A percentile compares a stretch with the other conserved stretches of the same genome.
Conservation (phyloP, 2,888 invertebrate genomes). For the Neoscelio sp. region DNA sequence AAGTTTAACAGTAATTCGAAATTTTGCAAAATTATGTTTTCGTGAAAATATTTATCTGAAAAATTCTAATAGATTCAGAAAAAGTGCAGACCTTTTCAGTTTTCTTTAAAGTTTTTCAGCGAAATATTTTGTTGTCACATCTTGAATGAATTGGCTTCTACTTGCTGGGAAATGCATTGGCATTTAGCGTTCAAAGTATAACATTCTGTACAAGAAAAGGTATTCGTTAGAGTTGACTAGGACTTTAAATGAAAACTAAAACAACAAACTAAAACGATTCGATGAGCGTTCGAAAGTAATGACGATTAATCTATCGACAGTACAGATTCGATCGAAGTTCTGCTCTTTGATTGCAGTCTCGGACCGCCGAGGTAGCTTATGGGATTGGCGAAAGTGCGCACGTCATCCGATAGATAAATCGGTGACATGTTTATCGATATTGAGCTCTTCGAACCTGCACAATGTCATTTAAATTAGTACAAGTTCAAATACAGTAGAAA, state of each 20-base stretch:
- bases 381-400: slow-evolving; percentile 87
- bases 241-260: slow-evolving; percentile 43
- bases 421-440: slow-evolving; percentile 78
- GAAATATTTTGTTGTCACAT: no score
- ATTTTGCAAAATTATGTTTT: no score
- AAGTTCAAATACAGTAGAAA: no score
- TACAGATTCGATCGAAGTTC: slow-evolving; percentile 88
- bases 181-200: slow-evolving; percentile 10
- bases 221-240: slow-evolving; percentile 56
- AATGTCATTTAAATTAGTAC: no score
- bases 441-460: slow-evolving; percentile 46
- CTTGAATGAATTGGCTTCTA: no score
- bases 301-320: slow-evolving; percentile 86
- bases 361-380: slow-evolving; percentile 89
- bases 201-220: slow-evolving; percentile 36
- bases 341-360: slow-evolving; percentile 83
- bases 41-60: no score
- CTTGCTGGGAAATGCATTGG: slow-evolving; percentile 37
- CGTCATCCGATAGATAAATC: slow-evolving; percentile 84
- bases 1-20: no score
- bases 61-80: no score
- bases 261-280: slow-evolving; percentile 46
- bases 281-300: slow-evolving; percentile 31
- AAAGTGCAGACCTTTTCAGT: no score
- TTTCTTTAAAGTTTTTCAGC: no score